Evolutionary conservation across 2,113 vertebrate species (phyloP), one percentile per base, ranked within the genome.

Genomic region (Cololabis saira): DNA sequence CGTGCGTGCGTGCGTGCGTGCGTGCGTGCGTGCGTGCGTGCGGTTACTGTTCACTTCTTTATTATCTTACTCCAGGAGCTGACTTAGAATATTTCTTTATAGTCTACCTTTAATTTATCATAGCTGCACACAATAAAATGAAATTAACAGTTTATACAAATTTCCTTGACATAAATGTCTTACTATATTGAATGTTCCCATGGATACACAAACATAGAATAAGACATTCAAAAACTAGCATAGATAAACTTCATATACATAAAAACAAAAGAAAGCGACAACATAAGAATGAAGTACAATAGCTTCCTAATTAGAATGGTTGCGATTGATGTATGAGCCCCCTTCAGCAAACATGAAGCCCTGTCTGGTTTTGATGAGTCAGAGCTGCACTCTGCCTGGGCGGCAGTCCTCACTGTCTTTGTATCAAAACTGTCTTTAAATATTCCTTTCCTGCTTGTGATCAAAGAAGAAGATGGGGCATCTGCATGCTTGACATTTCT

Each of bases 221-320:
- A 50, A 76, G 78, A 41, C 13, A 30, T 42, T 2, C 30, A 45
- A 63, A 67, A 70, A 52, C 48, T 33, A 17, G 45, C 4, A 67
- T 1, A 51, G 14, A 59, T 58, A 41, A 54, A 64, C 12, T 63
- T 76, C 56, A 58, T 71, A 21, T 21, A 27, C 8, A 62, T 65
- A 21, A 75, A 70, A 87, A 83, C 58, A 72, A 84, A 74, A 73
- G 56, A 33, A 50, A 50, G 64, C 58, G 58, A 52, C 77, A 73
- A 74, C 65, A 87, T 57, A 78, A 70, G 59, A 61, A 7, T 69
- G 24, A 67, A 80, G 87, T 87, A 68, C 87, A 77, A 79, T 74
- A 80, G 73, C 53, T 61, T 44, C 61, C 83, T 89, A 86, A 87
- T 91, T 89, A 90, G 71, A 61, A 55, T 18, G 75, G 43, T 51